Percentiles rank a stretch among this genome's conserved stretches.
Evolutionary conservation across 2,888 invertebrate species (phyloP).

Genomic region (Sicus ferrugineus): DNA sequence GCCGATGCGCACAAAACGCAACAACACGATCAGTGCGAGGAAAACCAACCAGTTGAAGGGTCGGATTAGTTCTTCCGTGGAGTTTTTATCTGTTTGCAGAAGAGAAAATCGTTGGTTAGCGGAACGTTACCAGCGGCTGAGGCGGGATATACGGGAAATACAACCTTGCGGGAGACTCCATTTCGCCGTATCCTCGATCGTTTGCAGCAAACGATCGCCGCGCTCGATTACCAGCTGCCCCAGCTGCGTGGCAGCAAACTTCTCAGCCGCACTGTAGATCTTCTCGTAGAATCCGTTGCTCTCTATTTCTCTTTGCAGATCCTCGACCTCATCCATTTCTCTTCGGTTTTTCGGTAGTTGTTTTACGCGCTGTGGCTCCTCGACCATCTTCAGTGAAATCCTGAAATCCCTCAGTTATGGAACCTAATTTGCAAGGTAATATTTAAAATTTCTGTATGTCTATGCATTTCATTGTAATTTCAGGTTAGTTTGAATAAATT

Average conservation of each 20-base stretch:
- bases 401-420: neutral
- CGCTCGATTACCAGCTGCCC: conserved; percentile 57
- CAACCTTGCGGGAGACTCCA: conserved; percentile 63
- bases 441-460: too few species aligned
- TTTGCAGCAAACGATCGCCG: conserved; percentile 51
- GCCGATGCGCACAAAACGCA: conserved; percentile 54
- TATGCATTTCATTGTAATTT: too few species aligned
- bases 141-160: too few species aligned
- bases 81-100: conserved; percentile 33
- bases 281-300: conserved; percentile 39
- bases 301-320: conserved; percentile 15
- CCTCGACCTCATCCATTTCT: conserved; percentile 11
- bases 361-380: conserved; percentile 38
- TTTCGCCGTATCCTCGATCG: conserved; percentile 60
- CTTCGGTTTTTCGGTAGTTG: conserved; percentile 27
- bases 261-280: conserved; percentile 50
- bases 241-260: conserved; percentile 53
- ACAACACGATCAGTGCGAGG: conserved; percentile 52
- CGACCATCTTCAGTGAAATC: conserved; percentile 43
- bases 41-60: conserved; percentile 61
- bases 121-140: neutral
- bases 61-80: conserved; percentile 46
- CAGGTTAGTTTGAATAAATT: too few species aligned
- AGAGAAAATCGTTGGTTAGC: neutral
- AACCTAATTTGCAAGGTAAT: too few species aligned